phyloP scores from a whole-genome alignment of 1,140 invertebrate genomes.

The Drosophila cardini region DNA sequence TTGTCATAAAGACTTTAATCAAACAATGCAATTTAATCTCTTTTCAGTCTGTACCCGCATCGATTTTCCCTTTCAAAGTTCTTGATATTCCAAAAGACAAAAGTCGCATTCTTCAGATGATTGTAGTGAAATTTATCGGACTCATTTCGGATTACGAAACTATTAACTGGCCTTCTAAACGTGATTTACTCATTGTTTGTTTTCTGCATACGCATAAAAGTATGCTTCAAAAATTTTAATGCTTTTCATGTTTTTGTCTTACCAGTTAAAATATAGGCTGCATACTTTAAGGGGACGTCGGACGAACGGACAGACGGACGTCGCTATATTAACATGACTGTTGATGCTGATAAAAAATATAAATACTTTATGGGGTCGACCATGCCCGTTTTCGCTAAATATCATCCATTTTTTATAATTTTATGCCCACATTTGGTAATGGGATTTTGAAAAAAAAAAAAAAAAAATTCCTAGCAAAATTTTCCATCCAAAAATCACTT shows the following conservation, averaged over 20 bases:
- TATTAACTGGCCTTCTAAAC: neutral
- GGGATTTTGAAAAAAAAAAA: no score
- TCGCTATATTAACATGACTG: no score
- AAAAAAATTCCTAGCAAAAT: no score
- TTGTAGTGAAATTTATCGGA: neutral
- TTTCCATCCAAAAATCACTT: no score
- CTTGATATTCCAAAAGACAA: neutral
- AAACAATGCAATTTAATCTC: neutral
- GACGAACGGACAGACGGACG: no score
- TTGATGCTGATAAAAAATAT: no score
- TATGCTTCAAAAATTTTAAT: neutral
- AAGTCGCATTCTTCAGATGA: neutral
- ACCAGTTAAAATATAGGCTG: neutral
- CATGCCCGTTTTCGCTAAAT: no score
- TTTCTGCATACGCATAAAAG: neutral
- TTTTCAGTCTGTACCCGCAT: no score
- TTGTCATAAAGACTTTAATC: neutral
- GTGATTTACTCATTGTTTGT: neutral
- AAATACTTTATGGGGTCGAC: no score
- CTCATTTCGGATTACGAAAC: neutral
- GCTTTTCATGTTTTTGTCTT: neutral
- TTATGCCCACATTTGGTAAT: no score
- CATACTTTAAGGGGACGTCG: conserved; percentile 2
- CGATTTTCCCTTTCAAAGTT: neutral
- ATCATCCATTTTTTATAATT: no score